phyloP scores from a whole-genome alignment of 2,888 invertebrate genomes.

The Elegia similella region DNA sequence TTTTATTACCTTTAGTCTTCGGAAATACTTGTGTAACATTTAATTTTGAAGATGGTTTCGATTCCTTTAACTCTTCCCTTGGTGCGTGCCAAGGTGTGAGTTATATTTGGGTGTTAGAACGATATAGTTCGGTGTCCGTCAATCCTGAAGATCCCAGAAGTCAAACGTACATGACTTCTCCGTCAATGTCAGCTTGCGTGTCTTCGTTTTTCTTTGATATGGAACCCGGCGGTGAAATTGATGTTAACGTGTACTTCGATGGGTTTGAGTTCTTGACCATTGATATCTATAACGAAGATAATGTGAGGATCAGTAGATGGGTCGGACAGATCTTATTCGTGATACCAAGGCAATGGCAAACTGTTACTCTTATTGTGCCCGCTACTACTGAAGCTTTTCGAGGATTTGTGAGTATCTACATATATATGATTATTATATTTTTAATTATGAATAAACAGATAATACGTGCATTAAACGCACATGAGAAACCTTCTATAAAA shows the following conservation, averaged over 20 bases:
- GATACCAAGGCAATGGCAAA: too few species aligned
- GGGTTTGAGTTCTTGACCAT: background rate
- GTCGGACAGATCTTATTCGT: background rate
- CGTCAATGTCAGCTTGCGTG: background rate
- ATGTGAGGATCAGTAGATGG: background rate
- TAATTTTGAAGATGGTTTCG: background rate
- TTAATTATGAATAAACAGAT: too few species aligned
- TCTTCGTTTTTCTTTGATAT: background rate
- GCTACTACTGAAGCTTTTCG: background rate
- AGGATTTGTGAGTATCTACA: background rate
- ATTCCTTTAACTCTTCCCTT: background rate
- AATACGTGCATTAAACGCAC: too few species aligned
- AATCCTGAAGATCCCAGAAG: background rate
- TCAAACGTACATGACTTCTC: background rate
- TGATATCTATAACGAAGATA: background rate
- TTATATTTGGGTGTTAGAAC: background rate
- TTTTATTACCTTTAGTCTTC: background rate
- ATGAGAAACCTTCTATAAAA: too few species aligned
- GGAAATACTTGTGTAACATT: background rate
- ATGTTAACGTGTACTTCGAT: background rate
- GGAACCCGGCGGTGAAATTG: background rate
- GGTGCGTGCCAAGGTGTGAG: background rate
- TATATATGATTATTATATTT: too few species aligned
- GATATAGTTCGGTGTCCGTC: background rate
- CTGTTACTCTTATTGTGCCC: too few species aligned